phyloP scores from a whole-genome alignment of 2,888 invertebrate genomes.

The Agrilus mali region DNA sequence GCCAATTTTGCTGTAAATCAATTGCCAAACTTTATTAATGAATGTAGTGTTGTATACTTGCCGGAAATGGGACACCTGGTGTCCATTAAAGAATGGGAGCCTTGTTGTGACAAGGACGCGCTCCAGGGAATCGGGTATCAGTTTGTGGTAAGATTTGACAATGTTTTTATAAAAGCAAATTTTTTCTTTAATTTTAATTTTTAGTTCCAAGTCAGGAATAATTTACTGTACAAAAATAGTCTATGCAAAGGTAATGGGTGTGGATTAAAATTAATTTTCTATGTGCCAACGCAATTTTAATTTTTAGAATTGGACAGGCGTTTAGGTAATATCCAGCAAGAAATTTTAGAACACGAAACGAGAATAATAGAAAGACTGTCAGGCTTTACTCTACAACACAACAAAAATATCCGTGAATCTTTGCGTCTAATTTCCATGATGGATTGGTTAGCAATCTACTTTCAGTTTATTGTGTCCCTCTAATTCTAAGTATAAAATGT shows the following conservation, averaged over 20 bases:
- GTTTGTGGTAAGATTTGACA: conserved; percentile 46
- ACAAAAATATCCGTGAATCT: conserved; percentile 26
- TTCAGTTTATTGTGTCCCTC: conserved; percentile 2
- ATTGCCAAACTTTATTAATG: conserved; percentile 51
- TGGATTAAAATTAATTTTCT: background rate
- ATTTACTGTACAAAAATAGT: conserved; percentile 31
- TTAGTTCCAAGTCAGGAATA: conserved; percentile 27
- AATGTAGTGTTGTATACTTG: conserved; percentile 56
- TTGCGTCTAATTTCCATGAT: conserved; percentile 25
- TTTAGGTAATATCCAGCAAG: conserved; percentile 66
- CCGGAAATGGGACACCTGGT: conserved; percentile 71
- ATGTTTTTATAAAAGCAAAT: background rate
- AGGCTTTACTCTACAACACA: conserved; percentile 25
- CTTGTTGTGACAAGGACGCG: conserved; percentile 40
- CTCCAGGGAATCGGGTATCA: conserved; percentile 52
- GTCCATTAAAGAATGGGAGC: conserved; percentile 55
- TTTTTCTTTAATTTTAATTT: conserved; percentile 9
- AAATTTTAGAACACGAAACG: conserved; percentile 70
- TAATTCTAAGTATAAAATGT: background rate
- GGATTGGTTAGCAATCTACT: conserved; percentile 25
- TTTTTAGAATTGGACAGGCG: conserved; percentile 56
- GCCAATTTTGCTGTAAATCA: conserved; percentile 56
- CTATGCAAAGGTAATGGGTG: conserved; percentile 25
- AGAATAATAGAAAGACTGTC: conserved; percentile 46
- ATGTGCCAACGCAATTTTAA: background rate